Evolutionary conservation across 2,888 invertebrate species (phyloP).

Genomic region (Margaritifera margaritifera): DNA sequence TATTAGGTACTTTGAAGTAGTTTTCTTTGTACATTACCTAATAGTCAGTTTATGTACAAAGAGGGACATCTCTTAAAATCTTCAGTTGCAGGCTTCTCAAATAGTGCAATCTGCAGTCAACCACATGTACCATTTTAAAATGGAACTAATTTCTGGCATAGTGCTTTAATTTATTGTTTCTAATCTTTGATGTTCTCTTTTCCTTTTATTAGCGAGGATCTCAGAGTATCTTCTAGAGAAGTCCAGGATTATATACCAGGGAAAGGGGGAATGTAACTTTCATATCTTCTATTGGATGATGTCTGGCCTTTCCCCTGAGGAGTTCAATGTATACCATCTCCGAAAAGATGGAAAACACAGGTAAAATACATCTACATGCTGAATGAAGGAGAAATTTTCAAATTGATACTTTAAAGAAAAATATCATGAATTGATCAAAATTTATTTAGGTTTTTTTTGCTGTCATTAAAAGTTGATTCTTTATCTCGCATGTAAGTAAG

Average conservation of each 20-base stretch:
- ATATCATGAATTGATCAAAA: too few species aligned
- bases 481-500: too few species aligned
- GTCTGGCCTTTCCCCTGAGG: constrained; percentile 63
- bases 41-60: too few species aligned
- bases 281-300: constrained; percentile 71
- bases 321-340: constrained; percentile 53
- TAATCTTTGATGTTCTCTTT: constrained; percentile 1
- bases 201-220: constrained; percentile 50
- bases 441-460: too few species aligned
- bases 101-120: too few species aligned
- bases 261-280: constrained; percentile 63
- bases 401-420: too few species aligned
- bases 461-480: too few species aligned
- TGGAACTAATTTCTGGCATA: neutral
- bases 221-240: constrained; percentile 69
- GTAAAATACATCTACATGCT: constrained; percentile 18
- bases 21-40: too few species aligned
- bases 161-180: neutral
- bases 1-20: too few species aligned
- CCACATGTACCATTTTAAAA: neutral
- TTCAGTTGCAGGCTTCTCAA: too few species aligned
- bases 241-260: constrained; percentile 65
- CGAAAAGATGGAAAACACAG: constrained; percentile 49
- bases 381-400: too few species aligned
- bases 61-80: too few species aligned